Percentiles rank a stretch among this genome's conserved stretches.
Conservation (phyloP, 1,140 invertebrate genomes). For the Chionoecetes opilio region DNA sequence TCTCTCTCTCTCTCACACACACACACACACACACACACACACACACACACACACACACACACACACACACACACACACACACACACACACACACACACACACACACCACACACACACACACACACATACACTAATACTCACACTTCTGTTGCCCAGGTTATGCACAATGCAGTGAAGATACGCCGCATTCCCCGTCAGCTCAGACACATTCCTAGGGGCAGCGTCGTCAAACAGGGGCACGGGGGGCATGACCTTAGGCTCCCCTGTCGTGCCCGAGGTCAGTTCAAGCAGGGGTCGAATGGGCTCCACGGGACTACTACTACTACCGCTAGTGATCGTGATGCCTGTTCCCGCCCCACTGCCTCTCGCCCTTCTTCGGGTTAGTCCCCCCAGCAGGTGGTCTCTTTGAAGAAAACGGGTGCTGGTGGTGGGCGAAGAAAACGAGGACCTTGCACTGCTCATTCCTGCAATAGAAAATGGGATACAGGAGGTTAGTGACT, state of each 20-base stretch:
- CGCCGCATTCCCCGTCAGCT: conserved; percentile 52
- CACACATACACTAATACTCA: conserved; percentile 34
- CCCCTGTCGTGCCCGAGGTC: neutral
- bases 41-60: too few species aligned
- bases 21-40: too few species aligned
- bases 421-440: neutral
- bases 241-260: neutral
- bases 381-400: neutral
- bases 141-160: conserved; percentile 59
- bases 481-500: neutral
- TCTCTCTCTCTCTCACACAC: too few species aligned
- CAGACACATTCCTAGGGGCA: conserved; percentile 50
- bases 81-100: too few species aligned
- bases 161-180: conserved; percentile 63
- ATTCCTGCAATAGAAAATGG: neutral
- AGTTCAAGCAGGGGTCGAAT: conserved; percentile 54
- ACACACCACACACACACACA: too few species aligned
- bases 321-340: neutral
- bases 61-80: too few species aligned
- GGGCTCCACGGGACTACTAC: conserved; percentile 57
- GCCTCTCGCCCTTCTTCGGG: neutral
- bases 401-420: neutral
- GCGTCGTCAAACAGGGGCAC: conserved; percentile 59
- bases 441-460: neutral
- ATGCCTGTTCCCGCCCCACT: neutral